These are phyloP conservation scores for Nannospalax galili DNA, from an alignment of 2,113 vertebrate genomes.

Conservation along the genomic window DNA sequence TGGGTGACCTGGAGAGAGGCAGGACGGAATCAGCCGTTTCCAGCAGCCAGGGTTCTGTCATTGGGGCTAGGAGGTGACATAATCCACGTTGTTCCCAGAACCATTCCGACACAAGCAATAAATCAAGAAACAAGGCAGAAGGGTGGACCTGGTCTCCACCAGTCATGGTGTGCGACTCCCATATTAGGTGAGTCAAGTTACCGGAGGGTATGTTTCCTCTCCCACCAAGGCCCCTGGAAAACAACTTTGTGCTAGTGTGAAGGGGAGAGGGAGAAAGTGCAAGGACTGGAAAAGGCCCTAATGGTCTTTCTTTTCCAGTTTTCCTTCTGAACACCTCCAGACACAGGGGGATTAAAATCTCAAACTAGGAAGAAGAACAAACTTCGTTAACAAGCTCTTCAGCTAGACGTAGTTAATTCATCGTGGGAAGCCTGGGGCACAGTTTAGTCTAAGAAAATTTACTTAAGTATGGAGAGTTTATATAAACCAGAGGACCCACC, in stretches of 20 bases:
- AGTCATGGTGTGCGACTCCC: not conserved
- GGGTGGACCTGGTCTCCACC: not conserved
- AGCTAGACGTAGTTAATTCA: conserved; percentile 12
- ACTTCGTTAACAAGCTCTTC: not conserved
- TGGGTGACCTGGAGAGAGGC: fast-evolving
- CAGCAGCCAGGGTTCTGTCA: not conserved
- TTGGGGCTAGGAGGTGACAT: conserved; percentile 8
- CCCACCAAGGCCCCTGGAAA: not conserved
- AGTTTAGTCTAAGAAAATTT: conserved; percentile 28
- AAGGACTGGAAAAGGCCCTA: not conserved
- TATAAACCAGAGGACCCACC: not conserved
- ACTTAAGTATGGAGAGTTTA: not conserved
- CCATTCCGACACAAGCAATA: conserved; percentile 48
- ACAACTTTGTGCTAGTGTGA: not conserved
- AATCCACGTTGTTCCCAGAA: conserved; percentile 69
- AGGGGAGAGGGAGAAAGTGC: not conserved
- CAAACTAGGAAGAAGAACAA: not conserved
- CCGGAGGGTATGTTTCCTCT: not conserved
- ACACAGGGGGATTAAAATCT: not conserved
- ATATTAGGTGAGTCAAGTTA: fast-evolving
- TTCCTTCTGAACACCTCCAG: not conserved
- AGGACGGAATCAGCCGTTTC: not conserved
- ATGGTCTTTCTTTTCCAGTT: not conserved
- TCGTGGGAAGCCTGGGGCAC: not conserved
- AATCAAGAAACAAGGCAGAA: conserved; percentile 64